Evolutionary conservation across 1,140 invertebrate genomes (phyloP).

Genomic region (Tyrophagus putrescentiae): DNA sequence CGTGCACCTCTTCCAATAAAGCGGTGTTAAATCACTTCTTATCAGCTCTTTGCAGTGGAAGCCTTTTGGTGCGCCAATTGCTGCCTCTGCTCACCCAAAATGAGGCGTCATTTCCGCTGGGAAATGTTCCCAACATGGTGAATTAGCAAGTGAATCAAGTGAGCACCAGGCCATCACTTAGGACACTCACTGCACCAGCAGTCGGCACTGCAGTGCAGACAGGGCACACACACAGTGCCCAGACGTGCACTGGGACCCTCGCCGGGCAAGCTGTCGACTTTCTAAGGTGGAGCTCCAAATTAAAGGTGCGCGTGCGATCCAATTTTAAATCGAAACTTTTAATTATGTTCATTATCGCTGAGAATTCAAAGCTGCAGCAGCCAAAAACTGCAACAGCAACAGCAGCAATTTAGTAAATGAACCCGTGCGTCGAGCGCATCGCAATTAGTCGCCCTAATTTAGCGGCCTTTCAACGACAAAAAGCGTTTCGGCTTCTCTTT

Average conservation of each 20-base stretch:
- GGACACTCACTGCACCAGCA: not conserved
- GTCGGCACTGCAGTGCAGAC: no score
- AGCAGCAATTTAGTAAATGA: not conserved
- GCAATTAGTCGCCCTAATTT: no score
- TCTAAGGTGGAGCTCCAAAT: not conserved
- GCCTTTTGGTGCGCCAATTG: not conserved
- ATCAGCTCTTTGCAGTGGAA: constrained; percentile 6
- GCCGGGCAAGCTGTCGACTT: no score
- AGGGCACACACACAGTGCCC: no score
- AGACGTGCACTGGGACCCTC: no score
- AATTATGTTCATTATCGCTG: constrained; percentile 6
- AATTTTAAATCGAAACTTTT: not conserved
- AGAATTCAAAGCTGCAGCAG: no score
- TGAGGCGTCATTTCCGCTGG: constrained; percentile 6
- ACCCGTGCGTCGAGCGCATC: not conserved
- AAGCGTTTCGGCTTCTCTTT: no score
- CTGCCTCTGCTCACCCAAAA: constrained; percentile 7
- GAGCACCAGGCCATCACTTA: not conserved
- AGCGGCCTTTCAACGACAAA: no score
- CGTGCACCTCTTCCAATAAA: constrained; percentile 5
- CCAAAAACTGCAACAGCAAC: no score
- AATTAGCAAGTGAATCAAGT: not conserved
- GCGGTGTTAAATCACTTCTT: constrained; percentile 5
- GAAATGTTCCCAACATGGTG: not conserved
- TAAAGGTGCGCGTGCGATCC: constrained; percentile 1